Conservation (phyloP, 2,113 vertebrate genomes). For the Oplegnathus fasciatus region DNA sequence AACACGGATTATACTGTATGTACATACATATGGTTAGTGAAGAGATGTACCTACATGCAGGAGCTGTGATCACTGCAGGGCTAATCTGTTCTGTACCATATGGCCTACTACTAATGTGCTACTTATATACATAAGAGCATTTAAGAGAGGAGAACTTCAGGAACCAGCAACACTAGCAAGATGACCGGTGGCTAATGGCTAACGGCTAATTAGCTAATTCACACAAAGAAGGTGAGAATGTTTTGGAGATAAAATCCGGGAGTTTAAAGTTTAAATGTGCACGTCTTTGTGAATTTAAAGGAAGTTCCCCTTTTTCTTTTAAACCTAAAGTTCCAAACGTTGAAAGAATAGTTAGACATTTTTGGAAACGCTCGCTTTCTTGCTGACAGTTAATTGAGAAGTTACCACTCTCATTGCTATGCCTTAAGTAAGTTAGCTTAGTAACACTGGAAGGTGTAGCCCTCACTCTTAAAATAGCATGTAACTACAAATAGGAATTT, state of each 20-base stretch:
- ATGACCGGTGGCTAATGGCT: not conserved
- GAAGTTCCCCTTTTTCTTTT: not conserved
- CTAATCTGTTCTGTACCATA: constrained; percentile 70
- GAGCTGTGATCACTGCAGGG: constrained; percentile 23
- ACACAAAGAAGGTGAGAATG: not conserved
- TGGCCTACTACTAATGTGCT: constrained; percentile 36
- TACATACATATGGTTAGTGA: not conserved
- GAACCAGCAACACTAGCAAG: not conserved
- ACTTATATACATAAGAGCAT: constrained; percentile 55
- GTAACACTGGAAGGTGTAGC: not conserved
- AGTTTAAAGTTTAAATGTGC: too few species aligned
- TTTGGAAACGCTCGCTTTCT: not conserved
- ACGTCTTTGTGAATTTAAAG: not conserved
- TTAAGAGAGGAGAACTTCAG: constrained; percentile 15
- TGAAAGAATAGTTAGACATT: not conserved
- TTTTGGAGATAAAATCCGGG: not conserved
- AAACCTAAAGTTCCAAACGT: too few species aligned
- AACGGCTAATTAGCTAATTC: not conserved
- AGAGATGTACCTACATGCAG: constrained; percentile 6
- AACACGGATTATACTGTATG: constrained; percentile 53
- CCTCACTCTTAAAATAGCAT: too few species aligned
- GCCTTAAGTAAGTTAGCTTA: too few species aligned
- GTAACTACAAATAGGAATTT: not conserved
- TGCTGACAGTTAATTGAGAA: too few species aligned
- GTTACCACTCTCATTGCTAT: too few species aligned